Evolutionary conservation across 2,888 invertebrate species (phyloP).

Genomic region (Eupithecia abbreviata): DNA sequence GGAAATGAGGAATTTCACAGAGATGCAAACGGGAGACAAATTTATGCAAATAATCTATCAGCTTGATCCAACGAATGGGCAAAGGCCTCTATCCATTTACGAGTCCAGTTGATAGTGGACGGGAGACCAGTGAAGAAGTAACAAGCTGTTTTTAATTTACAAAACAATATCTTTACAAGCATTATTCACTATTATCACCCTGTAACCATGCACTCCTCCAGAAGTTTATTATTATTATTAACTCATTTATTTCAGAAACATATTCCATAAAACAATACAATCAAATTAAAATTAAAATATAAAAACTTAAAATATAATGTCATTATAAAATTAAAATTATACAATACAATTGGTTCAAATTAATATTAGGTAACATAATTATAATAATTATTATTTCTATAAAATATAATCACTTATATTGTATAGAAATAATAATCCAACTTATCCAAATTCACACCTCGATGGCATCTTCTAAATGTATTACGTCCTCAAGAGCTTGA

Average conservation of each 20-base stretch:
- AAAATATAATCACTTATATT: neutral
- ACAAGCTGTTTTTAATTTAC: neutral
- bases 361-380: no score
- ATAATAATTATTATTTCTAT: no score
- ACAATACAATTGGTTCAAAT: no score
- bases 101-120: neutral
- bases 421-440: neutral
- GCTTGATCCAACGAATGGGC: neutral
- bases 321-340: no score
- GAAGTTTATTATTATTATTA: neutral
- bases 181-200: neutral
- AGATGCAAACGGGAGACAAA: slow-evolving; percentile 8
- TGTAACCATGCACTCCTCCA: neutral
- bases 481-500: neutral
- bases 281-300: no score
- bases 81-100: neutral
- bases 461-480: neutral
- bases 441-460: neutral
- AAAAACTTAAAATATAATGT: no score
- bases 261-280: no score
- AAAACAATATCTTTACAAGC: neutral
- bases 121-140: neutral
- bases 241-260: no score
- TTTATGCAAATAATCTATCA: neutral
- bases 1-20: slow-evolving; percentile 51